Conservation (phyloP, 2,888 invertebrate species). For the Allygus modestus region DNA sequence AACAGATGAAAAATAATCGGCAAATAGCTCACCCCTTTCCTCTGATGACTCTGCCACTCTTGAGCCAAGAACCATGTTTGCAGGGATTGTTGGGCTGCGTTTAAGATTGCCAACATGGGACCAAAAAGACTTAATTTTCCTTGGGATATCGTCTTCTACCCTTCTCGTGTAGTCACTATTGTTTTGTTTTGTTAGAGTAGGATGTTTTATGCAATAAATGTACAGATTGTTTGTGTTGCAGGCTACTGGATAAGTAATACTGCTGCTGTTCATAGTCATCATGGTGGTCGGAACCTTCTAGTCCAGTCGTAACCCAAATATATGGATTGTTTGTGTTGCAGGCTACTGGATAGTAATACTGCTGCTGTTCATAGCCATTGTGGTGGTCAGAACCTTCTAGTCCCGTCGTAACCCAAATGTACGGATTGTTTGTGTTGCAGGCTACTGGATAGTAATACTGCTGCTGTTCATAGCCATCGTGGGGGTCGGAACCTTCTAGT, state of each 20-base stretch:
- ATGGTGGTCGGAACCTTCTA: slow-evolving; percentile 78
- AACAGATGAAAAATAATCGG: too few relatives aligned
- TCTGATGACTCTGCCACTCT: too few relatives aligned
- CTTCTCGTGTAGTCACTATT: too few relatives aligned
- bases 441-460: slow-evolving; percentile 85
- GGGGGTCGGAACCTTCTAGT: slow-evolving; percentile 77
- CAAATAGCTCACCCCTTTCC: too few relatives aligned
- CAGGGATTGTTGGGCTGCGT: too few relatives aligned
- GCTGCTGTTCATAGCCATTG: slow-evolving; percentile 82
- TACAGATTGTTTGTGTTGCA: slow-evolving; percentile 72
- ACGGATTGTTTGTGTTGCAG: slow-evolving; percentile 73
- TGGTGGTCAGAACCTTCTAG: slow-evolving; percentile 78
- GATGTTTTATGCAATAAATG: too few relatives aligned
- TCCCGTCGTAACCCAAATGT: not conserved
- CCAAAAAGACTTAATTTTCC: too few relatives aligned
- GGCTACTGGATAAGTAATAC: slow-evolving; percentile 86
- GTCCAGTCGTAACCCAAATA: not conserved
- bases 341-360: slow-evolving; percentile 86
- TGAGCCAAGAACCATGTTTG: too few relatives aligned
- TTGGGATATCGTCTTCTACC: too few relatives aligned
- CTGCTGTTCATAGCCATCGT: slow-evolving; percentile 83
- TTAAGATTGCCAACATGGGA: too few relatives aligned
- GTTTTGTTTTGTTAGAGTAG: too few relatives aligned
- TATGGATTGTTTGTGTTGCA: slow-evolving; percentile 71
- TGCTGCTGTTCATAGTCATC: slow-evolving; percentile 83